Conservation (phyloP, 2,113 vertebrate species). For the Labrus mixtus region DNA sequence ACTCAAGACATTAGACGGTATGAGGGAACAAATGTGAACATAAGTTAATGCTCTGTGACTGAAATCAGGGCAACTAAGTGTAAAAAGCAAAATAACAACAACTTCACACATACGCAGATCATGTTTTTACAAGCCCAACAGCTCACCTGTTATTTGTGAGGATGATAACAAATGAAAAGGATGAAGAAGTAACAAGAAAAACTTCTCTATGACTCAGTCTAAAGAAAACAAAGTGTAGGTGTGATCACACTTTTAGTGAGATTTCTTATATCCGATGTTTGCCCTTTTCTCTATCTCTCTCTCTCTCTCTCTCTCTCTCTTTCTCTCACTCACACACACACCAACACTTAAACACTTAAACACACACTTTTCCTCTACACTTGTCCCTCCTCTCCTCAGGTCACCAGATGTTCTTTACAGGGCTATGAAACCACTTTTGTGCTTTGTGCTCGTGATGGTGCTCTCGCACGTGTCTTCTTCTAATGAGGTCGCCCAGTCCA, state of each 20-base stretch:
- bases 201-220: constrained; percentile 12
- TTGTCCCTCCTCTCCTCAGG: constrained; percentile 29
- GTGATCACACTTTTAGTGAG: constrained; percentile 21
- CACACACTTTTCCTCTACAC: not conserved
- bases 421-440: constrained; percentile 37
- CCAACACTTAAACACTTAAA: not conserved
- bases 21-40: not conserved
- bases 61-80: too few relatives aligned
- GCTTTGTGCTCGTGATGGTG: constrained; percentile 35
- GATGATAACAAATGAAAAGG: not conserved
- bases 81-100: not conserved
- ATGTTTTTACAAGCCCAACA: not conserved
- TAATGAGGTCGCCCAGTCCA: constrained; percentile 67
- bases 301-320: not conserved
- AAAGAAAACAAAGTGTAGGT: constrained; percentile 15
- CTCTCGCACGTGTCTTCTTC: constrained; percentile 7
- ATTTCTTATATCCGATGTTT: constrained; percentile 10
- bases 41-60: too few relatives aligned
- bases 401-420: constrained; percentile 51
- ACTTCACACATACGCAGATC: not conserved
- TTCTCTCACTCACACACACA: too few relatives aligned
- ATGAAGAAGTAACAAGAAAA: constrained; percentile 9
- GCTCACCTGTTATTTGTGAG: not conserved
- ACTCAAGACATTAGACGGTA: not conserved
- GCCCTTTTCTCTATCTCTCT: not conserved